These are phyloP conservation scores for Meteorus sp. DNA, from an alignment of 1,140 invertebrate species.

Conservation along the genomic window DNA sequence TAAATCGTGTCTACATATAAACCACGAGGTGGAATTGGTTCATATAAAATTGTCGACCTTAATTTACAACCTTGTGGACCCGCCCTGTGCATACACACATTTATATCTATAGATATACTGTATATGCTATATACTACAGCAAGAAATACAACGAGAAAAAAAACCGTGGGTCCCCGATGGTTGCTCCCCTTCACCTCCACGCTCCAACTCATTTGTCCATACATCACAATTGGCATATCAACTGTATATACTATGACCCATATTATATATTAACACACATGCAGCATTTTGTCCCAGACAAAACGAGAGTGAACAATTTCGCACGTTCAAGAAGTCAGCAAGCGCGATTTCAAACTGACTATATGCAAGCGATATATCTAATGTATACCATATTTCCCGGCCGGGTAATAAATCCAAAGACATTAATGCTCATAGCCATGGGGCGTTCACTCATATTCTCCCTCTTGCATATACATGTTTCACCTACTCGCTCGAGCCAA, in stretches of 20 bases:
- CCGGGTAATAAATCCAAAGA: slow-evolving; percentile 29
- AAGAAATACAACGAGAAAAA: neutral
- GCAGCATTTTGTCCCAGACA: too few species aligned
- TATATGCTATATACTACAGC: neutral
- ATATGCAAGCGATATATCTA: too few species aligned
- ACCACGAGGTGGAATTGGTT: slow-evolving; percentile 2
- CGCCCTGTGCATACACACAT: slow-evolving; percentile 2
- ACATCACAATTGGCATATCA: neutral
- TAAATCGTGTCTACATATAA: neutral
- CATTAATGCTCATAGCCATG: slow-evolving; percentile 8
- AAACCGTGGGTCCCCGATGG: too few species aligned
- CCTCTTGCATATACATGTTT: too few species aligned
- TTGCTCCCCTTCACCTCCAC: neutral
- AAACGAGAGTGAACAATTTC: slow-evolving; percentile 14
- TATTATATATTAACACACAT: too few species aligned
- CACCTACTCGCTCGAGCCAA: neutral
- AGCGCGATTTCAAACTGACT: too few species aligned
- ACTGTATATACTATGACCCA: too few species aligned
- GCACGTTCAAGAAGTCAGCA: slow-evolving; percentile 23
- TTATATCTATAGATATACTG: too few species aligned
- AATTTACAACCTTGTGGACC: slow-evolving; percentile 20
- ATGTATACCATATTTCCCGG: slow-evolving; percentile 30
- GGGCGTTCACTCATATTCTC: slow-evolving; percentile 7
- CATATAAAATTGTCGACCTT: slow-evolving; percentile 19
- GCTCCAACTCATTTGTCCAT: neutral